These are phyloP conservation scores for Pogonognathellus flavescens DNA, from an alignment of 1,140 invertebrate genomes.

Conservation along the genomic window DNA sequence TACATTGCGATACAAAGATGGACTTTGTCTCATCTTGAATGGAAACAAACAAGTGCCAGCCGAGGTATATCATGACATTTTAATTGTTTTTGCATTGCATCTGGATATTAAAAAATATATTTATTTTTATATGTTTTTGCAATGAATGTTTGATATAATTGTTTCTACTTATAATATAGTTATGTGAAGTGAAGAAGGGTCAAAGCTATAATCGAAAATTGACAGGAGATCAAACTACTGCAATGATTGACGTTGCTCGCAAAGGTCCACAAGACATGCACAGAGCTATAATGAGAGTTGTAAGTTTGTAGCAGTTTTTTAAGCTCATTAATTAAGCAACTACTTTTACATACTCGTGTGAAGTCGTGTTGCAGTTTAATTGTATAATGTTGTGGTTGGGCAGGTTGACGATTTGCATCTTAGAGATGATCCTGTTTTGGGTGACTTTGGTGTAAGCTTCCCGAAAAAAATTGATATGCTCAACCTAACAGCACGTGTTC, in stretches of 20 bases:
- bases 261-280: constrained; percentile 28
- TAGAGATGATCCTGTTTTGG: not conserved
- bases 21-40: constrained; percentile 54
- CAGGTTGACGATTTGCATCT: constrained; percentile 33
- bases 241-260: constrained; percentile 52
- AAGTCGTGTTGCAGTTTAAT: too few relatives aligned
- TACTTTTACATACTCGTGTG: too few relatives aligned
- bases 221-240: constrained; percentile 53
- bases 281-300: constrained; percentile 4
- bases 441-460: constrained; percentile 6
- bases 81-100: too few relatives aligned
- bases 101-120: too few relatives aligned
- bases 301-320: not conserved
- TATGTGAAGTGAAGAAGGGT: constrained; percentile 55
- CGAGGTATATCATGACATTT: constrained; percentile 45
- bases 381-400: not conserved
- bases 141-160: not conserved
- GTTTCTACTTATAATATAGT: not conserved
- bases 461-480: constrained; percentile 22
- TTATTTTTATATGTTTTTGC: too few relatives aligned
- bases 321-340: too few relatives aligned
- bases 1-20: constrained; percentile 36
- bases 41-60: constrained; percentile 55
- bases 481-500: constrained; percentile 33
- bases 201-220: constrained; percentile 63